Evolutionary conservation across 2,888 invertebrate species (phyloP).

Genomic region (Coleophora flavipennella): DNA sequence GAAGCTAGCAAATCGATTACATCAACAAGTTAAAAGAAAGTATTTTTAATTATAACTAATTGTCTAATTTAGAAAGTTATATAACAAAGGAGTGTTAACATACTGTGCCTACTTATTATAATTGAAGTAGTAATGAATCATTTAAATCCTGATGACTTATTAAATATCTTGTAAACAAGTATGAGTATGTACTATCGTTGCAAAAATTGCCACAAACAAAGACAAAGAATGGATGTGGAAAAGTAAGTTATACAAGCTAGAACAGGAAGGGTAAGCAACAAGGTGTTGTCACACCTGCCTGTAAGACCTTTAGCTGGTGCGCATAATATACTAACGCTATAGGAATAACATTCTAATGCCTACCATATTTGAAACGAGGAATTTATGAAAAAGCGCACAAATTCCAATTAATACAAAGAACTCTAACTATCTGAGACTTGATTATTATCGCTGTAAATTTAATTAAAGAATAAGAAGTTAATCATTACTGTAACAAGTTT

Average conservation of each 20-base stretch:
- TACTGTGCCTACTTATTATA: too few relatives aligned
- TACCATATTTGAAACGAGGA: conserved; percentile 5
- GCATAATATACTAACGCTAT: conserved; percentile 16
- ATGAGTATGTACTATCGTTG: conserved; percentile 14
- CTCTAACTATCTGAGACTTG: background rate
- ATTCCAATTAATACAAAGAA: background rate
- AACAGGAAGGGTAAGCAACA: conserved; percentile 54
- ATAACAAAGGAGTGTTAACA: too few relatives aligned
- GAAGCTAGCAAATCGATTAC: too few relatives aligned
- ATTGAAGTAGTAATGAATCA: too few relatives aligned
- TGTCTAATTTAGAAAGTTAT: too few relatives aligned
- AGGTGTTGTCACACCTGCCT: conserved; percentile 58
- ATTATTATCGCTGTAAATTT: too few relatives aligned
- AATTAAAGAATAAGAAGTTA: too few relatives aligned
- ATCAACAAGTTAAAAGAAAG: too few relatives aligned
- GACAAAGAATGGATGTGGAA: conserved; percentile 5
- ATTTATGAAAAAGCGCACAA: conserved; percentile 3
- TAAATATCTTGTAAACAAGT: conserved; percentile 15
- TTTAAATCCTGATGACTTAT: conserved; percentile 38
- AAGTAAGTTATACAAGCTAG: conserved; percentile 48
- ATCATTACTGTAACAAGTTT: too few relatives aligned
- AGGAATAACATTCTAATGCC: conserved; percentile 10
- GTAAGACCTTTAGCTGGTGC: conserved; percentile 20
- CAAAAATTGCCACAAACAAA: conserved; percentile 23
- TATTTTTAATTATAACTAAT: too few relatives aligned